These are phyloP conservation scores for Dichetophora obliterata DNA, from an alignment of 2,888 invertebrate genomes.

Conservation along the genomic window DNA sequence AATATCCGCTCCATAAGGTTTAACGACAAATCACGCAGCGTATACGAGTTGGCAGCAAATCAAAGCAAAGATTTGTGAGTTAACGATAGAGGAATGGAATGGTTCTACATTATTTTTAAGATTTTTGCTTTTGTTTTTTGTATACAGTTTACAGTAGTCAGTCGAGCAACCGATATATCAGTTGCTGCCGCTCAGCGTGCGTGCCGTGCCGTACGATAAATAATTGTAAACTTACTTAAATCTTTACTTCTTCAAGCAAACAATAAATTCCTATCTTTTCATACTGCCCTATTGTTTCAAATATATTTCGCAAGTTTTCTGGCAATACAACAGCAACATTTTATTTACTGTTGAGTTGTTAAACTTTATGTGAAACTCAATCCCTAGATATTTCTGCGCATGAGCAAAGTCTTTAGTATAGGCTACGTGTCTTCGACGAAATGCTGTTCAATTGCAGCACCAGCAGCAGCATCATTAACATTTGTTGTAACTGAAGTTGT, in stretches of 20 bases:
- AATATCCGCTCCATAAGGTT: neutral
- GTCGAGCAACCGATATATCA: too few species aligned
- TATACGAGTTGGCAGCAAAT: too few species aligned
- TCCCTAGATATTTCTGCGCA: slow-evolving; percentile 59
- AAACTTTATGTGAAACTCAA: neutral
- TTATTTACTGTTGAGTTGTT: neutral
- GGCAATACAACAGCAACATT: neutral
- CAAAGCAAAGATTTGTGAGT: too few species aligned
- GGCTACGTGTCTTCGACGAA: slow-evolving; percentile 70
- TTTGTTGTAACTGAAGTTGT: slow-evolving; percentile 43
- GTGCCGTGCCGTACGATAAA: too few species aligned
- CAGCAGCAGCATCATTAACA: slow-evolving; percentile 50
- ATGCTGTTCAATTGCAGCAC: slow-evolving; percentile 47
- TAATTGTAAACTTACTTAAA: neutral
- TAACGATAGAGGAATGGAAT: too few species aligned
- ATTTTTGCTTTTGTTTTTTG: too few species aligned
- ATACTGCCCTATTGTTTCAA: neutral
- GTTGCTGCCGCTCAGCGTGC: too few species aligned
- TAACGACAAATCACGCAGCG: neutral
- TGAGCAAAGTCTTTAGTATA: slow-evolving; percentile 70
- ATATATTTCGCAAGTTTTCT: neutral
- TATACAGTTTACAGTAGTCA: too few species aligned
- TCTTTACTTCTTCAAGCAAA: neutral
- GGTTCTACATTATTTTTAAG: too few species aligned
- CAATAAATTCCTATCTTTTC: neutral